These are phyloP conservation scores for Gadus chalcogrammus DNA, from an alignment of 2,113 vertebrate species.

Conservation along the genomic window DNA sequence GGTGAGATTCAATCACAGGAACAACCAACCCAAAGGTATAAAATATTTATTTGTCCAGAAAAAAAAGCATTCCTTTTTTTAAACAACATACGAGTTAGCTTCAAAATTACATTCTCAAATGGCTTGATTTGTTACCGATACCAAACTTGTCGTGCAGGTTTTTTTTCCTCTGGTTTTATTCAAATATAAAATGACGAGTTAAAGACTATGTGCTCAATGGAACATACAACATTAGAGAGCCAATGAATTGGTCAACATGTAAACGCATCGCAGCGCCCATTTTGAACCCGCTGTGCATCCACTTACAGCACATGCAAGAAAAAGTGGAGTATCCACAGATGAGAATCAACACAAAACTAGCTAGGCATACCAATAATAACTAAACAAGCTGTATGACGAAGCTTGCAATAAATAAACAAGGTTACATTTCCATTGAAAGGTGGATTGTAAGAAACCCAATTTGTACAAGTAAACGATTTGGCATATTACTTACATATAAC, in stretches of 20 bases:
- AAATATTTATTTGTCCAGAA: constrained; percentile 64
- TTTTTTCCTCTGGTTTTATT: background rate
- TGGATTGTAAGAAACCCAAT: constrained; percentile 8
- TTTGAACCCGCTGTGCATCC: constrained; percentile 8
- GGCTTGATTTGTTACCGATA: constrained; percentile 24
- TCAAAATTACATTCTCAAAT: constrained; percentile 55
- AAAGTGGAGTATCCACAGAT: constrained; percentile 37
- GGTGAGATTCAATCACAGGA: background rate
- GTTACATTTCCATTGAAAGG: constrained; percentile 2
- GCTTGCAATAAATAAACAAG: constrained; percentile 58
- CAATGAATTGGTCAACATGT: constrained; percentile 10
- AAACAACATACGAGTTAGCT: constrained; percentile 45
- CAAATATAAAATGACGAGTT: background rate
- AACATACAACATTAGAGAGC: constrained; percentile 11
- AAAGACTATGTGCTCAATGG: constrained; percentile 53
- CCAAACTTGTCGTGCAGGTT: constrained; percentile 17
- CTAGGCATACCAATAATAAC: constrained; percentile 28
- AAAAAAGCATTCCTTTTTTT: constrained; percentile 23
- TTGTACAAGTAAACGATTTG: constrained; percentile 24
- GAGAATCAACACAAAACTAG: constrained; percentile 35
- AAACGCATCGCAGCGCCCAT: constrained; percentile 27
- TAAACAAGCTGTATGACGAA: constrained; percentile 25
- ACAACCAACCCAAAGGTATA: constrained; percentile 46
- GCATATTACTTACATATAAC: constrained; percentile 17
- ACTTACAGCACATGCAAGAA: constrained; percentile 49